phyloP scores from a whole-genome alignment of 2,797 vertebrate species.

The Parauchenoglanis punctatus region DNA sequence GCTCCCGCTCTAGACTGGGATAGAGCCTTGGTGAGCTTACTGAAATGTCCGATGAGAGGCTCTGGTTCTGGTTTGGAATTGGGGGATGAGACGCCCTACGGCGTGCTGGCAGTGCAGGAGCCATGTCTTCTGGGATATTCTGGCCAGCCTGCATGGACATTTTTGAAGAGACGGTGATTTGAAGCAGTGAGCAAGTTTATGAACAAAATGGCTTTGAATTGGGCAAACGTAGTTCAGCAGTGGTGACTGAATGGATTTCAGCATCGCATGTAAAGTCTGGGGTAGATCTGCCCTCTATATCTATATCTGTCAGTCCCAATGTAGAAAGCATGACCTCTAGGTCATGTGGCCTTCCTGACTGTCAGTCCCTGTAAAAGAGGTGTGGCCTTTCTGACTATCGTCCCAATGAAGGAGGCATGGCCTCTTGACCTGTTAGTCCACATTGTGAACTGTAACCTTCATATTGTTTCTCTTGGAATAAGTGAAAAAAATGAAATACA shows the following conservation, averaged over 20 bases:
- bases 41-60: background rate
- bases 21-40: slow-evolving; percentile 60
- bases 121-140: slow-evolving; percentile 1
- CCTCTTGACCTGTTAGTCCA: background rate
- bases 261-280: background rate
- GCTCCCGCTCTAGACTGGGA: slow-evolving; percentile 61
- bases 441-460: background rate
- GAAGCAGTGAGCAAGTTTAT: background rate
- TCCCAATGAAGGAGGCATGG: background rate
- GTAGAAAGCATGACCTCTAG: background rate
- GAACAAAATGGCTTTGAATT: background rate
- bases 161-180: slow-evolving; percentile 2
- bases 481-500: background rate
- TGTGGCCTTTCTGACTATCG: background rate
- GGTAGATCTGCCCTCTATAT: background rate
- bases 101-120: slow-evolving; percentile 58
- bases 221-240: background rate
- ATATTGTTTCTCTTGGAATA: background rate
- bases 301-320: background rate
- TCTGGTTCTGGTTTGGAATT: background rate
- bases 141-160: background rate
- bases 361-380: background rate
- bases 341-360: background rate
- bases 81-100: slow-evolving; percentile 37
- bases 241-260: background rate